Evolutionary conservation across 2,113 vertebrate genomes (phyloP).

Genomic region (Picathartes gymnocephalus): DNA sequence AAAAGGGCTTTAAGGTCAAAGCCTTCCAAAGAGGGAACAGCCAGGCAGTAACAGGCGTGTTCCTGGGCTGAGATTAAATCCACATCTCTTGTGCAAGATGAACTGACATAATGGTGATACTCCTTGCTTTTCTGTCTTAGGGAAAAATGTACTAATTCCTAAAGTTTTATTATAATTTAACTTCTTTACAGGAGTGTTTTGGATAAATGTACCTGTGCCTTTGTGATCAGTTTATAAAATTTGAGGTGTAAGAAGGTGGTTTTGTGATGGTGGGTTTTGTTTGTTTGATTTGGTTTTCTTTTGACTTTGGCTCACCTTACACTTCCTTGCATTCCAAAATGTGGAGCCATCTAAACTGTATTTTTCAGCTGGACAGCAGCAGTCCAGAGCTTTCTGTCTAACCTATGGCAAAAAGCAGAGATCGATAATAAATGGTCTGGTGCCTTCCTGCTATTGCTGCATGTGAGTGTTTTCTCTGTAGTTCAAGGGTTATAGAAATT

Average conservation of each 20-base stretch:
- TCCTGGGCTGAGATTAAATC: background rate
- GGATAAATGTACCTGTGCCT: background rate
- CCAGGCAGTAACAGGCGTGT: background rate
- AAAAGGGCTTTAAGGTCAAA: slow-evolving; percentile 30
- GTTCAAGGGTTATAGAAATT: slow-evolving; percentile 53
- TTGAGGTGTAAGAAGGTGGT: background rate
- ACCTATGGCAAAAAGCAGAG: background rate
- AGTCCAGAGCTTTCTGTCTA: background rate
- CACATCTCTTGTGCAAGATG: background rate
- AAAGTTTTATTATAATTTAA: background rate
- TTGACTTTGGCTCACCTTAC: background rate
- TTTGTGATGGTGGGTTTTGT: background rate
- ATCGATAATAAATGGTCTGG: background rate
- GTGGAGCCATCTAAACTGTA: background rate
- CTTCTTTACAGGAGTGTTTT: background rate
- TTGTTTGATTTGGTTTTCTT: background rate
- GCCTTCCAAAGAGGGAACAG: background rate
- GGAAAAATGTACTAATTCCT: background rate
- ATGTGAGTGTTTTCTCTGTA: background rate
- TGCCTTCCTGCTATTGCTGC: slow-evolving; percentile 9
- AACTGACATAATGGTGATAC: background rate
- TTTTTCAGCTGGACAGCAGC: background rate
- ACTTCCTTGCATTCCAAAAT: background rate
- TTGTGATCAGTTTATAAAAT: background rate
- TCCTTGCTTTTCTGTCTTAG: background rate